Percentiles rank a stretch among this genome's conserved stretches.
phyloP scores from a whole-genome alignment of 2,797 vertebrate genomes.

The Phataginus tetradactyla region DNA sequence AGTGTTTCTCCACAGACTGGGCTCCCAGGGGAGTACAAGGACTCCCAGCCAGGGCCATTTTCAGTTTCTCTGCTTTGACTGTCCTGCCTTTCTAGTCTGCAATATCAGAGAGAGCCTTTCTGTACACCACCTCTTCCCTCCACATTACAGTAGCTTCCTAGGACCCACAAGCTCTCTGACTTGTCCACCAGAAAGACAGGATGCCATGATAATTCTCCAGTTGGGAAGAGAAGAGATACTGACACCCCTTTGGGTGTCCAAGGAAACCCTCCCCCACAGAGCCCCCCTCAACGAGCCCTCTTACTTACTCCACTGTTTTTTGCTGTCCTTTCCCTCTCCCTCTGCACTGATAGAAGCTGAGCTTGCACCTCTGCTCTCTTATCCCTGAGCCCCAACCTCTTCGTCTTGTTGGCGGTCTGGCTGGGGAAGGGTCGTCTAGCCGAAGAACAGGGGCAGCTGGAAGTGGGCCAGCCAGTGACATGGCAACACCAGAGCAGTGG shows the following conservation, averaged over 20 bases:
- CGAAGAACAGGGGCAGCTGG: neutral
- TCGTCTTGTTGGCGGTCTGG: neutral
- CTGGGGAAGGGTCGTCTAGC: neutral
- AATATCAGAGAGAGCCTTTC: neutral
- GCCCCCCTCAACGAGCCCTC: neutral
- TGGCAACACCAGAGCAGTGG: neutral
- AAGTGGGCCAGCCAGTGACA: neutral
- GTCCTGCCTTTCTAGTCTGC: neutral
- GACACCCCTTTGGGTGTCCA: neutral
- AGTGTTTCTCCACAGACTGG: conserved; percentile 29
- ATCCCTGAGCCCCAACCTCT: neutral
- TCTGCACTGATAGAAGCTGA: neutral
- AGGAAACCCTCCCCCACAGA: neutral
- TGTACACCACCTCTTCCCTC: neutral
- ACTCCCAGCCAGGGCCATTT: neutral
- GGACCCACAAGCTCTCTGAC: neutral
- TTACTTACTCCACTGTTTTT: neutral
- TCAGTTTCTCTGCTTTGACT: conserved; percentile 3
- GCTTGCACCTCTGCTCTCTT: neutral
- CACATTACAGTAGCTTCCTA: neutral
- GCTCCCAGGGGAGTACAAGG: neutral
- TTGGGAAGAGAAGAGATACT: conserved; percentile 1
- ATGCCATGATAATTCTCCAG: neutral
- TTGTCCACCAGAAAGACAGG: neutral
- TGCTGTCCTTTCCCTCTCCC: neutral